Percentiles rank a stretch among this genome's conserved stretches.
These are phyloP conservation scores for Acutogordius australiensis DNA, from an alignment of 2,888 invertebrate species.

Conservation along the genomic window DNA sequence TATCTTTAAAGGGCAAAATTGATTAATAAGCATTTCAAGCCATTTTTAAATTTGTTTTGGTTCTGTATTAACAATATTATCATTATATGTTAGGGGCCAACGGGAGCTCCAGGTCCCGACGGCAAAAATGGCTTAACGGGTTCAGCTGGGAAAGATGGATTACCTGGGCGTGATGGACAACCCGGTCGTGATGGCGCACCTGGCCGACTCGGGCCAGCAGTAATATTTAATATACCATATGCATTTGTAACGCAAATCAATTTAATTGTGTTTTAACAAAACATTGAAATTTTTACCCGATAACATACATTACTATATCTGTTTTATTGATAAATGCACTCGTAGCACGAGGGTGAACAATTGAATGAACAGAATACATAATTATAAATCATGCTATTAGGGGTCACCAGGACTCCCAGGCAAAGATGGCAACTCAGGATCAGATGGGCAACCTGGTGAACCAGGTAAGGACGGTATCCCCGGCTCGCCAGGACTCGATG, in stretches of 20 bases:
- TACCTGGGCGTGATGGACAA: conserved; percentile 12
- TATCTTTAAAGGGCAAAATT: not conserved
- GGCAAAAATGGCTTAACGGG: conserved; percentile 10
- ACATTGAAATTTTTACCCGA: not conserved
- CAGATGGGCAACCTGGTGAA: conserved; percentile 11
- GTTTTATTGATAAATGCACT: too few relatives aligned
- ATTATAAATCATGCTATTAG: not conserved
- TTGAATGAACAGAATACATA: too few relatives aligned
- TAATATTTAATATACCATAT: not conserved
- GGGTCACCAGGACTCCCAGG: conserved; percentile 11
- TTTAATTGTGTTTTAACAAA: not conserved
- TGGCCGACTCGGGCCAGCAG: not conserved
- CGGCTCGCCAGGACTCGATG: conserved; percentile 6
- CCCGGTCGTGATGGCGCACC: conserved; percentile 12
- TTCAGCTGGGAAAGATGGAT: conserved; percentile 9
- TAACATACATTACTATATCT: too few relatives aligned
- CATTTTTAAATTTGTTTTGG: not conserved
- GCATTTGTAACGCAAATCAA: not conserved
- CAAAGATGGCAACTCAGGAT: not conserved
- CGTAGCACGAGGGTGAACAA: too few relatives aligned
- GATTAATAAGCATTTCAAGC: not conserved
- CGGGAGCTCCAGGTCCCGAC: not conserved
- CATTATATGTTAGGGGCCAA: conserved; percentile 1
- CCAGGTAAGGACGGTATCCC: conserved; percentile 12
- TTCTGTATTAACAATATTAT: not conserved